These are phyloP conservation scores for Diplogasteroides magnus DNA, from an alignment of 1,140 invertebrate genomes.

Conservation along the genomic window DNA sequence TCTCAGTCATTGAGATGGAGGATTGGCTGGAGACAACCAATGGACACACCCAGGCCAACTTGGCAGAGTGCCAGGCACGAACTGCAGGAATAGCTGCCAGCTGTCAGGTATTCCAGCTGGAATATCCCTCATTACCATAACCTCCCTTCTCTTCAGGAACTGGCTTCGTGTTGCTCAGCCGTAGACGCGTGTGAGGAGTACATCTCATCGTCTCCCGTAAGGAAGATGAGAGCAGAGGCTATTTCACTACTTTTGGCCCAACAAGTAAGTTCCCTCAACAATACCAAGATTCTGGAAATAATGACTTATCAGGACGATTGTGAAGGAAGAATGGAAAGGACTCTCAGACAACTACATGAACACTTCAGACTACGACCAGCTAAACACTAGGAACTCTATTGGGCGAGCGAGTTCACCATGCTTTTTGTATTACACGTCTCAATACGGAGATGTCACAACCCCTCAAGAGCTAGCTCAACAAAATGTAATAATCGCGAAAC, in stretches of 20 bases:
- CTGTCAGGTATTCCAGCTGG: not conserved
- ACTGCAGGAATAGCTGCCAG: not conserved
- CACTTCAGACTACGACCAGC: not conserved
- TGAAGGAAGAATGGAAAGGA: not conserved
- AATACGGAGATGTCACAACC: no score
- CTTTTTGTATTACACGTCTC: no score
- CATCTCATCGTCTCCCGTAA: not conserved
- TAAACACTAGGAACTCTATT: not conserved
- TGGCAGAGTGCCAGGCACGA: not conserved
- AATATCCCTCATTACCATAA: no score
- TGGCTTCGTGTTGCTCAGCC: not conserved
- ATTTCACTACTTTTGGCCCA: not conserved
- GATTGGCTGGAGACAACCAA: not conserved
- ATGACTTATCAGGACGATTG: not conserved
- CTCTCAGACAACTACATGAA: not conserved
- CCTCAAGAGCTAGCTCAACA: no score
- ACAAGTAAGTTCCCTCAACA: no score
- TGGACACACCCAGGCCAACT: not conserved
- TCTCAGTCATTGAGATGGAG: not conserved
- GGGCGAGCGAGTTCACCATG: no score
- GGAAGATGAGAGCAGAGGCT: not conserved
- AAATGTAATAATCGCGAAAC: no score
- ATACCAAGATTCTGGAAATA: no score
- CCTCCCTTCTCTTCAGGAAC: not conserved
- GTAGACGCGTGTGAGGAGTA: not conserved